Conservation (phyloP, 2,888 invertebrate species). For the Gastracanthus pulcherrimus region DNA sequence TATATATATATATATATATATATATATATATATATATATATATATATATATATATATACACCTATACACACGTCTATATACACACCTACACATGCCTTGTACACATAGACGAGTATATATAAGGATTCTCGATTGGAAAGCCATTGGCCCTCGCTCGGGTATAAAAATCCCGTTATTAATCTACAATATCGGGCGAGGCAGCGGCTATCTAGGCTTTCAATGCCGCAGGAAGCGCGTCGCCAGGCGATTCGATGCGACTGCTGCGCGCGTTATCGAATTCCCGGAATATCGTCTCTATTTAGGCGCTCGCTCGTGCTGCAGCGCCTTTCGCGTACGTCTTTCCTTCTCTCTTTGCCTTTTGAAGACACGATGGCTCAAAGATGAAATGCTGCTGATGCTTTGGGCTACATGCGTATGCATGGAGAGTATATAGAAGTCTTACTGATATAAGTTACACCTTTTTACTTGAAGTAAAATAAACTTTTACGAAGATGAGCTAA, state of each 20-base stretch:
- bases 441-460: too few species aligned
- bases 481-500: too few species aligned
- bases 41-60: not conserved
- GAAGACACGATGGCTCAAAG: too few species aligned
- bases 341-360: too few species aligned
- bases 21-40: not conserved
- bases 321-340: not conserved
- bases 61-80: not conserved
- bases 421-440: too few species aligned
- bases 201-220: not conserved
- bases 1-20: not conserved
- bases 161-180: slow-evolving; percentile 39
- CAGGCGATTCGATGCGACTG: too few species aligned
- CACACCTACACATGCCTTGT: not conserved
- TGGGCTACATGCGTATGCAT: too few species aligned
- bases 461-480: too few species aligned
- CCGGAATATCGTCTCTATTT: slow-evolving; percentile 34
- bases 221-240: too few species aligned
- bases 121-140: slow-evolving; percentile 20
- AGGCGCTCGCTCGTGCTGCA: not conserved
- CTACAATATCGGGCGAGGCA: not conserved
- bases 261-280: slow-evolving; percentile 49
- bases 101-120: not conserved
- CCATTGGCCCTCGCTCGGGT: not conserved
- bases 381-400: too few species aligned